Evolutionary conservation across 2,113 vertebrate species (phyloP), one percentile per base, ranked within the genome.

Genomic region (Colinus virginianus): DNA sequence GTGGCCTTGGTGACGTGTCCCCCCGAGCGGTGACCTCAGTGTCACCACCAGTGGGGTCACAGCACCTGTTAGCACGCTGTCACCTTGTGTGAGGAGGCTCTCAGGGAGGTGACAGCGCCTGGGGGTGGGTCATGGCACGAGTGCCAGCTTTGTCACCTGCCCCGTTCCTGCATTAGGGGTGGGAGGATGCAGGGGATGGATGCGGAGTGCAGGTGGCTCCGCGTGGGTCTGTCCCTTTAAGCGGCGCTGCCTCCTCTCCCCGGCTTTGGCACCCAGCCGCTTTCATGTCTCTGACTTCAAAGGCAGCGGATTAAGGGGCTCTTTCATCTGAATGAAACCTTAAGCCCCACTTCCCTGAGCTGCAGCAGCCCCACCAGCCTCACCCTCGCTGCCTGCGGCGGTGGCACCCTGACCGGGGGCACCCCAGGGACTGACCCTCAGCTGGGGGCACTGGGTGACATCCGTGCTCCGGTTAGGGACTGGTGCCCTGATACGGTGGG

Each of bases 221-320:
- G 64, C 20, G 90, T 95, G 94, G 95, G 93, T 25, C 95, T 95
- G 95, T 92, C 88, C 93, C 96, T 97, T 97, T 96, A 96, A 96
- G 94, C 8, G 46, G 74, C 81, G 94, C 92, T 95, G 88, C 92
- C 69, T 88, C 85, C 91, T 94, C 95, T 83, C 80, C 9, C 78
- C 9, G 8, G 96, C 94, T 96, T 91, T 97, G 95, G 96, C 95
- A 83, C 67, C 78, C 89, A 96, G 91, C 94, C 82, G 75, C 97
- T 97, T 97, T 97, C 95, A 96, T 95, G 96, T 96, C 92, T 97
- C 88, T 32, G 59, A 96, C 97, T 97, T 97, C 97, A 97, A 97
- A 97, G 97, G 96, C 95, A 74, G 92, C 49, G 79, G 97, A 96
- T 97, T 97, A 97, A 94, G 95, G 87, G 78, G 93, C 96, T 95